Evolutionary conservation across 2,888 invertebrate genomes (phyloP), one percentile per base, ranked within the genome.

Genomic region (Thecophora atra): DNA sequence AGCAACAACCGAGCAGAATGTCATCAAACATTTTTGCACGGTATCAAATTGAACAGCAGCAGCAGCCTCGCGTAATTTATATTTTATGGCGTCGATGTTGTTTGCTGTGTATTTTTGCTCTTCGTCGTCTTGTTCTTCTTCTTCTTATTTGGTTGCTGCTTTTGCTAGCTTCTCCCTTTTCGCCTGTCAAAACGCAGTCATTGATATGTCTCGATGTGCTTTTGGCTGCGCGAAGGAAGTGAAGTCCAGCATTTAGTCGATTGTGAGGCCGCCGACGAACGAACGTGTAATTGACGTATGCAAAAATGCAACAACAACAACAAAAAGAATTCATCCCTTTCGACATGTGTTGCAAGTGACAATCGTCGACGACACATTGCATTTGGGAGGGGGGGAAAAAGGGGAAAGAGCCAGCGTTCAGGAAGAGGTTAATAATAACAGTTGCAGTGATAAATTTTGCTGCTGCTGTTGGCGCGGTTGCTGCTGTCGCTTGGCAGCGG

Each of bases 121-220:
- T 8, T 2, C 6, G 37, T 37, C 47, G n/a, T 52, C 28, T 52
- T 42, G 15, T 37, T 63, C 42, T 5, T 30, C 5, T 15, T 62
- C 37, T 24, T 28, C 37, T 37, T 4, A 6, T 47, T 47, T 13
- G 56, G 24, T 26, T 28, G 26, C 28, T 26, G 1, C 17, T 58
- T 15, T 24, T 28, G 7, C 58, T 24, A 26, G 11, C 56, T 42
- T 26, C 17, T 17, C 54, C 37, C 26, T 56, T 58, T 5, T 58
- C 7, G 5, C 30, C 58, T 73, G 68, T 64, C 58, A 71, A 37
- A 42, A 68, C 19, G n/a, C 56, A 56, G 78, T 79, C 82, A 81
- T 81, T 82, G 81, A 81, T 81, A 81, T 81, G 79, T 79, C 80
- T 79, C 79, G 77, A 78, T 80, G 79, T 78, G 78, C 76, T 76